These are phyloP conservation scores for Passerculus sandwichensis DNA, from an alignment of 2,797 vertebrate species.

Conservation along the genomic window DNA sequence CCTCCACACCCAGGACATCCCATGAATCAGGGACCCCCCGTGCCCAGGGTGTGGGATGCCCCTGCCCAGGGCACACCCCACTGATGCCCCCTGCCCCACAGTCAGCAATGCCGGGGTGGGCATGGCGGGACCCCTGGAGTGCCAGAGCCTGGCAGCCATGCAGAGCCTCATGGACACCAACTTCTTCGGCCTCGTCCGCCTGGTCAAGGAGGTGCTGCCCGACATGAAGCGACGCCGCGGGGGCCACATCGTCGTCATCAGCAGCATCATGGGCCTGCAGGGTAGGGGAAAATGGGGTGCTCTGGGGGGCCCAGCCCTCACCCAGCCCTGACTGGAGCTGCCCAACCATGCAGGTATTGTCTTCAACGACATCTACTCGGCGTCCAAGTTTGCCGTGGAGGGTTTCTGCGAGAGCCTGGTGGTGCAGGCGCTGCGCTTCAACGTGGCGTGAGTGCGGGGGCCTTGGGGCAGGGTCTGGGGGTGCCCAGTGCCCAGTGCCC, in stretches of 20 bases:
- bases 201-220: constrained; percentile 86
- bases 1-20: background rate
- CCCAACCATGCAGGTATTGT: constrained; percentile 73
- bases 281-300: constrained; percentile 37
- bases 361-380: constrained; percentile 83
- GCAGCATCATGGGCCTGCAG: constrained; percentile 85
- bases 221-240: constrained; percentile 83
- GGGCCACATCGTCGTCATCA: constrained; percentile 82
- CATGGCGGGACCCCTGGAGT: constrained; percentile 82
- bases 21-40: background rate
- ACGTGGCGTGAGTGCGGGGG: constrained; percentile 77
- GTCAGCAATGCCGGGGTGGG: constrained; percentile 88
- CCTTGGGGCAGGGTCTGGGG: rapidly evolving
- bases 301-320: rapidly evolving
- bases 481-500: background rate
- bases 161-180: constrained; percentile 84
- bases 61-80: rapidly evolving
- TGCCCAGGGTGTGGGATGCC: rapidly evolving
- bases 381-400: constrained; percentile 86
- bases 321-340: rapidly evolving
- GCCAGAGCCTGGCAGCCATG: constrained; percentile 82
- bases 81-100: background rate
- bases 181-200: constrained; percentile 82
- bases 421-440: constrained; percentile 81
- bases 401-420: constrained; percentile 87